These are phyloP conservation scores for Lasioglossum calceatum DNA, from an alignment of 2,888 invertebrate genomes.

Conservation along the genomic window DNA sequence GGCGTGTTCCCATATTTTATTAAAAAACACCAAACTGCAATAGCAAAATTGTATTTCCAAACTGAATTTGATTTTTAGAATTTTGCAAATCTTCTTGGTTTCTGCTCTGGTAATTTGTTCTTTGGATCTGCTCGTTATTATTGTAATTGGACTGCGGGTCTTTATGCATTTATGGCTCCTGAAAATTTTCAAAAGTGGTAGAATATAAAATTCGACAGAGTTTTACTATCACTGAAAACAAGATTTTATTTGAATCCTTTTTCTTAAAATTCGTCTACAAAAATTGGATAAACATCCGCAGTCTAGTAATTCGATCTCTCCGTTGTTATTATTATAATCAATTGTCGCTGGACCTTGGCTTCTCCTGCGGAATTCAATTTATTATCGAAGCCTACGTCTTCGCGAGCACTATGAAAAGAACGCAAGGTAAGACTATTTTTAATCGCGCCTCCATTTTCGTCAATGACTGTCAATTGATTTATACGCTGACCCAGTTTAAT, in stretches of 20 bases:
- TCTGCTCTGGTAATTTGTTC: too few relatives aligned
- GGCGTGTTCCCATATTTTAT: not conserved
- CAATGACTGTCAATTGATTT: not conserved
- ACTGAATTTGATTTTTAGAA: too few relatives aligned
- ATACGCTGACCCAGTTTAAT: constrained; percentile 19
- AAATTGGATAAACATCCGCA: too few relatives aligned
- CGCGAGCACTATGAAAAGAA: not conserved
- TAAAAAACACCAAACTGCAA: not conserved
- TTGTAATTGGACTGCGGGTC: too few relatives aligned
- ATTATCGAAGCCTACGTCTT: not conserved
- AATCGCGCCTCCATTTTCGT: not conserved
- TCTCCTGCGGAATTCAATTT: not conserved
- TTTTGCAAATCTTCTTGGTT: too few relatives aligned
- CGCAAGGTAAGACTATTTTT: not conserved
- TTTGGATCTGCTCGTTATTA: too few relatives aligned
- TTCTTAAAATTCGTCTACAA: too few relatives aligned
- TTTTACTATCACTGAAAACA: too few relatives aligned
- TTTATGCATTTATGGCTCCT: too few relatives aligned
- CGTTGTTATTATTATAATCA: not conserved
- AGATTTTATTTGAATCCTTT: too few relatives aligned
- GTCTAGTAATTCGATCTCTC: not conserved
- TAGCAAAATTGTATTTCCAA: not conserved
- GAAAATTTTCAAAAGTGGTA: too few relatives aligned
- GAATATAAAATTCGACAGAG: too few relatives aligned
- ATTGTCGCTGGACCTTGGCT: not conserved